Conservation (phyloP, 2,797 vertebrate species). For the Chelidonichthys spinosus region DNA sequence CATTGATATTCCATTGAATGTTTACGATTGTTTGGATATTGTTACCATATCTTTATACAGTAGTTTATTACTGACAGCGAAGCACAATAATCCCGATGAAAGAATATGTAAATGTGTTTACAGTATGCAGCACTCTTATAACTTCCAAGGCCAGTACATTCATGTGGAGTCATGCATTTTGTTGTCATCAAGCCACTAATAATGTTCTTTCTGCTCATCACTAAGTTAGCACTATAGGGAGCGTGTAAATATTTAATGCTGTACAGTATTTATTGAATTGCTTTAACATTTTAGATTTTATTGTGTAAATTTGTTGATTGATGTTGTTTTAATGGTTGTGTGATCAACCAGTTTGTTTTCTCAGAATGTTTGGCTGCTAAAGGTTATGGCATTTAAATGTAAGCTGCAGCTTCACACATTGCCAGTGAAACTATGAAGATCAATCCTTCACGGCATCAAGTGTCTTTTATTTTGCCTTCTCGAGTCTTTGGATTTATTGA, state of each 20-base stretch:
- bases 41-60: constrained; percentile 11
- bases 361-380: constrained; percentile 44
- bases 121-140: constrained; percentile 24
- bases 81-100: constrained; percentile 44
- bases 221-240: constrained; percentile 12
- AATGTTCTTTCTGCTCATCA: constrained; percentile 26
- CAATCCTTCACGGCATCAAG: not conserved
- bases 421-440: constrained; percentile 39
- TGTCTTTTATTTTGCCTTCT: not conserved
- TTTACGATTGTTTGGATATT: constrained; percentile 33
- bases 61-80: constrained; percentile 24
- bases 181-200: constrained; percentile 32
- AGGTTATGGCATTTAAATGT: constrained; percentile 49
- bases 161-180: constrained; percentile 8
- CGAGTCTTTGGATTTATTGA: not conserved
- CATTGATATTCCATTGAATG: constrained; percentile 41
- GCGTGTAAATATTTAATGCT: constrained; percentile 74
- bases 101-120: constrained; percentile 39
- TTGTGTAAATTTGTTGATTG: constrained; percentile 10
- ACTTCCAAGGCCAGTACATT: constrained; percentile 36
- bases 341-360: constrained; percentile 15
- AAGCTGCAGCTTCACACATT: constrained; percentile 51
- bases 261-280: constrained; percentile 81
- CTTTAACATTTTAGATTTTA: constrained; percentile 33
- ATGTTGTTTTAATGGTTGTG: constrained; percentile 29